Evolutionary conservation across 2,888 invertebrate species (phyloP), one percentile per base, ranked within the genome.

Genomic region (Heliconius aoede): DNA sequence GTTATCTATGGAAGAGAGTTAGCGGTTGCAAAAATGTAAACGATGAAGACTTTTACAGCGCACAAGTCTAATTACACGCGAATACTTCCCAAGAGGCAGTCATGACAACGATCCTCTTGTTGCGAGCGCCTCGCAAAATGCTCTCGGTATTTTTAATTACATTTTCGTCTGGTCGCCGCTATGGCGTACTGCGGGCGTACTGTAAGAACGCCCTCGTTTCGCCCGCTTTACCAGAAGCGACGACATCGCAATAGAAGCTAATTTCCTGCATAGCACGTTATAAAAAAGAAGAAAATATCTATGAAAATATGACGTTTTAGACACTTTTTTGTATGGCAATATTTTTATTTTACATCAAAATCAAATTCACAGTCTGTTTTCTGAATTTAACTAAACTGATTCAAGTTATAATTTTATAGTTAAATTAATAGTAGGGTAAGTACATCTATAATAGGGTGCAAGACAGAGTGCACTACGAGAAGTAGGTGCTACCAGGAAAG

Each of bases 111-210:
- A 91, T 90, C 86, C 90, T 92, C 93, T 93, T 92, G 94, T 94
- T 91, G 92, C 86, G 90, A 92, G 89, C 87, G 87, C 86, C 89
- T 89, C 88, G 89, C 90, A 92, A 94, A 94, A 94, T 94, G 91
- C 91, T 92, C 93, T 88, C 90, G 94, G 94, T 94, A 94, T 94
- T 94, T 94, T 94, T 94, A 94, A 94, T 94, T 94, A 93, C 93
- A 93, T 94, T 94, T 94, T 93, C 91, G 93, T 91, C 91, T 92
- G 93, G 93, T 92, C 89, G 91, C 87, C 85, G 90, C 90, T 91
- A 90, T 89, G 92, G 87, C 89, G 86, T 85, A 85, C 89, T 89
- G 90, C 86, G 91, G 88, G 89, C 89, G 86, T 86, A 86, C 86
- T 88, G 87, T 88, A 89, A 90, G 86, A 88, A 87, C 89, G 90